Base-by-base conservation (phyloP, 2,797 vertebrate species). In the Craterocephalus amniculus region DNA sequence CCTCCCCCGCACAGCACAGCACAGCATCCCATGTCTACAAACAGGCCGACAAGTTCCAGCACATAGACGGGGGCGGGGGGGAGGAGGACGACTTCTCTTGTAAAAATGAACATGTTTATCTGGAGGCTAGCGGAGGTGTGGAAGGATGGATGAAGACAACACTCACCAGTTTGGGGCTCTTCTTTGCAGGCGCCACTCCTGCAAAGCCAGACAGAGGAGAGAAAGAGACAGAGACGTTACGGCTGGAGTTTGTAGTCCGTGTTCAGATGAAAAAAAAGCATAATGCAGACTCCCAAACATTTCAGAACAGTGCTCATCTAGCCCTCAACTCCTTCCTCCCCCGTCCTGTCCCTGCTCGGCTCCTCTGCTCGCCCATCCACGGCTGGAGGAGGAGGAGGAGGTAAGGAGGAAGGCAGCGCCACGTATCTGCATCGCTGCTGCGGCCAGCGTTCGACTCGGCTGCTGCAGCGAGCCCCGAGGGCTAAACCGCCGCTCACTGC, bases 141-240 rank as follows among this genome's bases (percentile, higher is more conserved):
- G 56, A 74, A 35, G 79, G 58, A 69, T 59, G 34, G 20, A 13
- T 29, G 73, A 70, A 58, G 54, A 4, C 78, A 81, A 9, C 90
- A 92, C 97, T 98, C 94, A 99, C 98, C 96, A 97, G 96, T 96
- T 98, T 99, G 69, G 98, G 98, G 94, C 98, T 99, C 95, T 97
- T 99, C 95, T 98, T 99, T 85, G 97, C 95, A 90, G 96, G 96
- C 57, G 95, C 97, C 94, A 98, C 95, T 93, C 97, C 98, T 99
- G 94, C 76, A 92, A 94, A 94, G 90, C 84, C 69, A 72, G 45
- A 87, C 29, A 81, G 76, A 67, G 73, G 57, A 51, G 0, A 14
- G 43, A 55, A 76, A 55, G 58, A 29, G 5, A 55, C 31, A 59
- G n/a, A n/a, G n/a, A n/a, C n/a, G n/a, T n/a, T n/a, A n/a, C n/a